phyloP scores from a whole-genome alignment of 2,797 vertebrate genomes.

The Hippopotamyrus pictus region DNA sequence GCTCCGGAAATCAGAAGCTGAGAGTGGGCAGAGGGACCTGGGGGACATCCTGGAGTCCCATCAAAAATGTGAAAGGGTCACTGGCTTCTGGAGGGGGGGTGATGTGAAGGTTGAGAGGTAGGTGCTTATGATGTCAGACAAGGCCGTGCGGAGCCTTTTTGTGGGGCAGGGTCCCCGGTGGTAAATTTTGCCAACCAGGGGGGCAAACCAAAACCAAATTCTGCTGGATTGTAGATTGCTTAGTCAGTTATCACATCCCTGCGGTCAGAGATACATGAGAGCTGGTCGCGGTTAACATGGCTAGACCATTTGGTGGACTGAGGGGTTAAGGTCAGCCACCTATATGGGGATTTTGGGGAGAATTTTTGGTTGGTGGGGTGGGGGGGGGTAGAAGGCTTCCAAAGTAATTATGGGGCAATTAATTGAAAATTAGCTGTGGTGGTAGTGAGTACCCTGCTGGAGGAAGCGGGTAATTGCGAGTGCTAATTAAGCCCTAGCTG shows the following conservation, averaged over 20 bases:
- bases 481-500: slow-evolving; percentile 38
- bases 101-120: background rate
- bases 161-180: background rate
- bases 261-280: background rate
- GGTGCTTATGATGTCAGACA: background rate
- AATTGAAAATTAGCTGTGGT: slow-evolving; percentile 10
- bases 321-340: background rate
- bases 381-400: background rate
- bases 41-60: background rate
- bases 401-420: slow-evolving; percentile 16
- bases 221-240: background rate
- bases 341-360: background rate
- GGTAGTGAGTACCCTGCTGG: slow-evolving; percentile 24
- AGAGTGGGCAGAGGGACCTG: background rate
- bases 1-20: background rate
- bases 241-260: background rate
- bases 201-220: background rate
- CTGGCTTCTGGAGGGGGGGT: background rate
- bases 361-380: background rate
- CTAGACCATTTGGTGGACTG: background rate
- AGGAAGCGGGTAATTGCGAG: slow-evolving; percentile 36
- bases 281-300: background rate
- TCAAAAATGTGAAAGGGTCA: background rate
- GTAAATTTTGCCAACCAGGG: background rate
- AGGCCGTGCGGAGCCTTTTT: background rate